Base-by-base conservation (phyloP, 2,113 vertebrate genomes). In the Boleophthalmus pectinirostris region DNA sequence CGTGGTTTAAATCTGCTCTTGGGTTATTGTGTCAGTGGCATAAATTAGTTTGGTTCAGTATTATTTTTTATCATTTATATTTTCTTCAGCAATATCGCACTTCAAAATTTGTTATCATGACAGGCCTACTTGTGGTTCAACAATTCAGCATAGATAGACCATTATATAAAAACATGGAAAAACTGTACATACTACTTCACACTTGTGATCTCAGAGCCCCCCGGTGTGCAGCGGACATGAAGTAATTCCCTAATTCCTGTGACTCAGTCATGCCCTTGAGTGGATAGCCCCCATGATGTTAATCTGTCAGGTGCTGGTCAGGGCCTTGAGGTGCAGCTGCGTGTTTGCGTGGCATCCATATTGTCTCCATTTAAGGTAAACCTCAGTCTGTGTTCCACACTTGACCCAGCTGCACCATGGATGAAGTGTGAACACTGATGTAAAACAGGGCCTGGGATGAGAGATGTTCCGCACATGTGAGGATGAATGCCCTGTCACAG, bases 341-440 rank as follows among this genome's bases (percentile, higher is more conserved):
- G 18, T 66, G 38, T 66, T 80, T 70, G 72, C n/a, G 15, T 46
- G 23, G 29, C 9, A 0, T 66, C 60, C 83, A 18, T 16, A 61
- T 82, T 29, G 12, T 74, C 75, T 79, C 79, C 79, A 80, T 83
- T 82, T 83, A 73, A 72, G 80, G 79, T 14, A 51, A 80, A 81
- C 82, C 75, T 79, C 53, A 1, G 61, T 66, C 64, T 11, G 78
- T 82, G 84, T 81, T 86, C 60, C 68, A 14, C 3, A 54, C 69
- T 77, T 78, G 85, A 86, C 86, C 83, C 82, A 5, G 70, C 53
- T 57, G 73, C 80, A 81, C 85, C 66, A 1, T 47, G 78, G 46
- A 20, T 53, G 73, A 88, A 78, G 84, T 91, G 87, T 80, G 87
- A 91, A 81, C 71, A 66, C 57, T 81, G 88, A 91, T 86, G 80